Conservation (phyloP, 2,888 invertebrate species). For the Agonopterix arenella region DNA sequence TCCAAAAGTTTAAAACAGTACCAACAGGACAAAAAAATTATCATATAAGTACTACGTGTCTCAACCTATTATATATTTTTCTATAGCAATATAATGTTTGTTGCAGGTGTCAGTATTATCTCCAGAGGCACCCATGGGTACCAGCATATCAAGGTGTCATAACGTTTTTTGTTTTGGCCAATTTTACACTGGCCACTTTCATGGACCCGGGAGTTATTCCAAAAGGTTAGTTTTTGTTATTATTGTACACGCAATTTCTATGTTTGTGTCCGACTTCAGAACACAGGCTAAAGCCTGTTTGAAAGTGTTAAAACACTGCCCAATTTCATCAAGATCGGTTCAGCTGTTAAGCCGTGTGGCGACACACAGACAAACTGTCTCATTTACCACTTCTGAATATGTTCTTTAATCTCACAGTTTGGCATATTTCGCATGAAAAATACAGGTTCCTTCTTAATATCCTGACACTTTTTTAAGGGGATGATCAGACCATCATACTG, state of each 20-base stretch:
- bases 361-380: too few relatives aligned
- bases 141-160: slow-evolving; percentile 95
- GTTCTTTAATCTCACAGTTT: too few relatives aligned
- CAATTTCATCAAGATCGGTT: neutral
- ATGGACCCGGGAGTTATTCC: slow-evolving; percentile 99
- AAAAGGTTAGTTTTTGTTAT: slow-evolving; percentile 82
- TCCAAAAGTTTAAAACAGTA: too few relatives aligned
- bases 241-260: neutral
- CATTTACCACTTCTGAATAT: too few relatives aligned
- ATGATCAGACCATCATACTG: too few relatives aligned
- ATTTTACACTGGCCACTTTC: slow-evolving; percentile 98
- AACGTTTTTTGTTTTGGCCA: slow-evolving; percentile 97
- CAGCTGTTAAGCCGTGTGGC: neutral
- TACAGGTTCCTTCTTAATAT: too few relatives aligned
- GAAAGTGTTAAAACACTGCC: neutral
- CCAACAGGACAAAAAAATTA: too few relatives aligned
- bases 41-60: too few relatives aligned
- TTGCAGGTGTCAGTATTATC: slow-evolving; percentile 92
- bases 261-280: neutral
- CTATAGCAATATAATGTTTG: neutral
- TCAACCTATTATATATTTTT: neutral
- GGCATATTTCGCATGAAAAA: too few relatives aligned
- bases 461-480: too few relatives aligned
- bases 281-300: too few relatives aligned
- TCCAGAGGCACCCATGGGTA: slow-evolving; percentile 90